Percentiles rank a stretch among this genome's conserved stretches.
Conservation (phyloP, 1,140 invertebrate species). For the Cydia pomonella region DNA sequence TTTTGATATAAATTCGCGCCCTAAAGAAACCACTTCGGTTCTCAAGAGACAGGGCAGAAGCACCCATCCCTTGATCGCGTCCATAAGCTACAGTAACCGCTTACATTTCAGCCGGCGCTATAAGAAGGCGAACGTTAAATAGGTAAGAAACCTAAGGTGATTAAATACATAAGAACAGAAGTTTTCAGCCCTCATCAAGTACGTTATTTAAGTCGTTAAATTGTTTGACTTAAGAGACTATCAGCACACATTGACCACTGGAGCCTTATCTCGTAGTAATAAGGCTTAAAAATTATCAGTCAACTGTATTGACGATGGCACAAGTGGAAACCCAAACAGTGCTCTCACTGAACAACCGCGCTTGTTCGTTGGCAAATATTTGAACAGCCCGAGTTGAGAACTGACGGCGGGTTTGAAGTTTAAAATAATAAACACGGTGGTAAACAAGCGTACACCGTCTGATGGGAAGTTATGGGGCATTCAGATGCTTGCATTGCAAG, state of each 20-base stretch:
- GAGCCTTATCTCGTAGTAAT: too few relatives aligned
- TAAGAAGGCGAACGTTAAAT: too few relatives aligned
- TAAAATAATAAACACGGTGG: background rate
- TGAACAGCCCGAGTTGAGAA: constrained; percentile 3
- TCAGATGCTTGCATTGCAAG: background rate
- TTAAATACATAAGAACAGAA: constrained; percentile 2
- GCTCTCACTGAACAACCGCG: background rate
- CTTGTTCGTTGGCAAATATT: background rate
- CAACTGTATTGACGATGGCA: background rate
- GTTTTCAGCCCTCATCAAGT: background rate
- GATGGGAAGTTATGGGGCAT: background rate
- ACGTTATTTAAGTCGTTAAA: constrained; percentile 7
- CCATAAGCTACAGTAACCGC: too few relatives aligned
- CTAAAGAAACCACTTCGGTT: too few relatives aligned
- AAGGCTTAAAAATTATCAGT: too few relatives aligned
- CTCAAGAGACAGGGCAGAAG: too few relatives aligned
- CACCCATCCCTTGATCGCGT: too few relatives aligned
- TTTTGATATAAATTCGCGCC: too few relatives aligned
- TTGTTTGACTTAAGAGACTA: background rate
- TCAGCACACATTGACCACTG: too few relatives aligned
- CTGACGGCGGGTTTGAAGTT: background rate
- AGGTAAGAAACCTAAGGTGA: background rate
- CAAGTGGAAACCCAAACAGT: constrained; percentile 10
- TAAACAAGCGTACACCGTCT: background rate
- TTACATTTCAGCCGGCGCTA: too few relatives aligned